Base-by-base conservation (phyloP, 2,113 vertebrate genomes). In the Tapirus terrestris region DNA sequence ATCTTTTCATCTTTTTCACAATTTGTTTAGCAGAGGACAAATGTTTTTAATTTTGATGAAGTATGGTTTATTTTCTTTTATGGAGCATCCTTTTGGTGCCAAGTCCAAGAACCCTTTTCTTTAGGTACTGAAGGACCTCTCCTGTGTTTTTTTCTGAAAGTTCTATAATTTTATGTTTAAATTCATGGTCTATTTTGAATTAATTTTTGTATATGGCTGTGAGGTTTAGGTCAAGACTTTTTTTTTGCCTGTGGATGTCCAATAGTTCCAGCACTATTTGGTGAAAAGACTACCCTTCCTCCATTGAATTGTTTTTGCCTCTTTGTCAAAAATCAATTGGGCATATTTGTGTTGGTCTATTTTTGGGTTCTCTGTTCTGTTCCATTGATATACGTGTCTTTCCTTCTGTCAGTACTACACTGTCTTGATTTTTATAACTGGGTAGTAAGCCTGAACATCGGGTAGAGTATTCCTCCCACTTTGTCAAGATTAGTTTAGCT, bases 41-140 rank as follows among this genome's bases (percentile, higher is more conserved):
- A 36, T 51, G 70, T 76, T 92, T 97, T 93, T 21, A 53, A 79
- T 81, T 95, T 93, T 90, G 51, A 33, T 95, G 73, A 95, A 93
- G 13, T 53, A 17, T 45, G 48, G 48, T 76, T 84, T 89, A 56
- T 83, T 93, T 97, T 85, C 16, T 91, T 77, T 36, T 51, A n/a
- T 56, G 8, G 21, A 84, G 43, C 33, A 31, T 88, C 70, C 18
- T 58, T 93, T 83, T 92, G n/a, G 29, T 91, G 53, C n/a, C 67
- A 83, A 21, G n/a, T 61, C 31, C 21, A 94, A 25, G 29, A 92
- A 79, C 58, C 9, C 20, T 70, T 89, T 91, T 73, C 25, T 89
- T 70, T 89, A 90, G 36, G 9, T 93, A 25, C 14, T 73, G 17
- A 75, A 53, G 18, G 23, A 67, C 58, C 68, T 73, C 27, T 2